Percentiles rank a stretch among this genome's conserved stretches.
Conservation (phyloP, 1,140 invertebrate genomes). For the Hyles euphorbiae region DNA sequence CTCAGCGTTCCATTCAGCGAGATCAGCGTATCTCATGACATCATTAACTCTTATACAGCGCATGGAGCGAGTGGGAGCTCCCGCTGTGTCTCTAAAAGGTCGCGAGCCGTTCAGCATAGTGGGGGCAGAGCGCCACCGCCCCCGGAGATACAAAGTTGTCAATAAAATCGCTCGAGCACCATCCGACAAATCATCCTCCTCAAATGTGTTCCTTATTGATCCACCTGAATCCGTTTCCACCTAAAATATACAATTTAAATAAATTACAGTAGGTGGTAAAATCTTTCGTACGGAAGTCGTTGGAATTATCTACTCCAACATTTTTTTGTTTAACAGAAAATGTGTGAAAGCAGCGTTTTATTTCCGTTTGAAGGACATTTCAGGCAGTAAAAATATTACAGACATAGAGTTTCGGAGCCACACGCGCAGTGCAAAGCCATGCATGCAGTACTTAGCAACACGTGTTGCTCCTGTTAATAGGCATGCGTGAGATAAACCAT, state of each 20-base stretch:
- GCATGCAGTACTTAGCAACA: too few species aligned
- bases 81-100: slow-evolving; percentile 39
- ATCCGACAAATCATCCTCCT: slow-evolving; percentile 45
- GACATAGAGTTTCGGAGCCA: too few species aligned
- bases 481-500: too few species aligned
- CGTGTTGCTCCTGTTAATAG: too few species aligned
- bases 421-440: too few species aligned
- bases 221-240: slow-evolving; percentile 53
- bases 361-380: too few species aligned
- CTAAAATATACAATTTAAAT: slow-evolving; percentile 21
- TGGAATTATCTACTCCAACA: too few species aligned
- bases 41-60: slow-evolving; percentile 67
- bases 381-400: too few species aligned
- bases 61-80: slow-evolving; percentile 24
- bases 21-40: slow-evolving; percentile 53
- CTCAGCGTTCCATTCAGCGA: slow-evolving; percentile 59
- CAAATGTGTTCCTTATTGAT: slow-evolving; percentile 54
- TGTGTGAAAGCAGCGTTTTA: too few species aligned
- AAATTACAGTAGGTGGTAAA: too few species aligned
- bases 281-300: too few species aligned
- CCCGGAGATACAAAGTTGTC: slow-evolving; percentile 91
- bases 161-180: slow-evolving; percentile 76
- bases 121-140: slow-evolving; percentile 60
- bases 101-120: slow-evolving; percentile 61
- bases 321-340: too few species aligned